Base-by-base conservation (phyloP, 1,140 invertebrate genomes). In the Gerris buenoi region DNA sequence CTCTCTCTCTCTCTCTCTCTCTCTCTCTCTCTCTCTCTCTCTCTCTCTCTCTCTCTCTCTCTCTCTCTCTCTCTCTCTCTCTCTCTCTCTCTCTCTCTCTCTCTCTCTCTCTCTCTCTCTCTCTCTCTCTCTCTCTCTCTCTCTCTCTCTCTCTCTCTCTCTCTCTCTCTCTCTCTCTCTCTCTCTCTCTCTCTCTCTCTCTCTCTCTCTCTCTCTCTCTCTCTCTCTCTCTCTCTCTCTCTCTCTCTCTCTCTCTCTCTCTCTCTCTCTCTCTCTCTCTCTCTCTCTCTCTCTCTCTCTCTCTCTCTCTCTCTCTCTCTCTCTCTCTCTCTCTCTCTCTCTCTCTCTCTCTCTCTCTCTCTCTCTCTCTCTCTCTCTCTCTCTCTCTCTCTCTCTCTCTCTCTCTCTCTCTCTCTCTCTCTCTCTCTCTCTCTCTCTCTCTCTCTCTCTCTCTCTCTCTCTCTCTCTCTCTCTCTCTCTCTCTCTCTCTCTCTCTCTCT, bases 11-110 rank as follows among this genome's bases (percentile, higher is more conserved):
- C 5, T 64, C 63, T 61, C 10, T 61, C 10, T 61, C 60, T n/a
- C 25, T 61, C 15, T 61, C 60, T 61, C 60, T 27, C 62, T 63
- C 23, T n/a, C 27, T 23, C 62, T n/a, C 62, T 25, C 62, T 27
- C 27, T 63, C 27, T 25, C 62, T 63, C 23, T 25, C 62, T 63
- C n/a, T 63, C 27, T 25, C 25, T 56, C 46, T 56, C 46, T 13
- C 46, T 56, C 46, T 56, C 46, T 56, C 46, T 56, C 46, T 56
- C 46, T 56, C 46, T 56, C 46, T 56, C 46, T 56, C 62, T 26
- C 62, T 27, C 1, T 27, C 23, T 25, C 25, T 15, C 46, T 56
- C 10, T 56, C 10, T n/a, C n/a, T 56, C n/a, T n/a, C 10, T 13
- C 46, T n/a, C 46, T 56, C 10, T 56, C 46, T 56, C 46, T 56